Conservation (phyloP, 2,113 vertebrate genomes). For the Pandion haliaetus region DNA sequence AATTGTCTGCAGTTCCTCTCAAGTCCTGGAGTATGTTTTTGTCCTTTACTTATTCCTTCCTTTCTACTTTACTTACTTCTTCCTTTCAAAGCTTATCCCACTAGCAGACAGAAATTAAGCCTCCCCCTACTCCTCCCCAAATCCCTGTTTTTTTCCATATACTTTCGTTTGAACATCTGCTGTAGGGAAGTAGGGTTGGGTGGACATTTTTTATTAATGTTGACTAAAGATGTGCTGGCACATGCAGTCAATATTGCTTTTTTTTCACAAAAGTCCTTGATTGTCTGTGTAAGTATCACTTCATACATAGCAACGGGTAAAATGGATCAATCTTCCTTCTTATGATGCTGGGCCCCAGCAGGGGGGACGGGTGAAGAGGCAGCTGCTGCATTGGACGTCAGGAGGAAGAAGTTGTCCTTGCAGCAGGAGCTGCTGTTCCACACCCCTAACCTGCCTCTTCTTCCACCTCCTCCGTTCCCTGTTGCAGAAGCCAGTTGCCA, state of each 20-base stretch:
- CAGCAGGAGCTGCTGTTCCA: background rate
- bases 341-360: rapidly evolving
- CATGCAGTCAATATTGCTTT: background rate
- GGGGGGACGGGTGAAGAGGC: background rate
- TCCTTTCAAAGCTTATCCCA: background rate
- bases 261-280: background rate
- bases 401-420: background rate
- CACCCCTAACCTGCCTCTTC: background rate
- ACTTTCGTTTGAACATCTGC: background rate
- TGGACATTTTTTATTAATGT: background rate
- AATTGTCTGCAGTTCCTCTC: background rate
- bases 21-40: background rate
- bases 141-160: background rate
- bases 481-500: background rate
- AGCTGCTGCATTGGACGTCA: background rate
- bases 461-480: background rate
- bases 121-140: background rate
- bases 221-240: background rate
- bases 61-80: background rate
- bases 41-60: background rate
- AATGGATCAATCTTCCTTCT: background rate
- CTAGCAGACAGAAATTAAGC: background rate
- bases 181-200: background rate
- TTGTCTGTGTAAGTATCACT: rapidly evolving
- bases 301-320: background rate